Evolutionary conservation across 2,888 invertebrate genomes (phyloP).

Genomic region (Sisyra terminalis): DNA sequence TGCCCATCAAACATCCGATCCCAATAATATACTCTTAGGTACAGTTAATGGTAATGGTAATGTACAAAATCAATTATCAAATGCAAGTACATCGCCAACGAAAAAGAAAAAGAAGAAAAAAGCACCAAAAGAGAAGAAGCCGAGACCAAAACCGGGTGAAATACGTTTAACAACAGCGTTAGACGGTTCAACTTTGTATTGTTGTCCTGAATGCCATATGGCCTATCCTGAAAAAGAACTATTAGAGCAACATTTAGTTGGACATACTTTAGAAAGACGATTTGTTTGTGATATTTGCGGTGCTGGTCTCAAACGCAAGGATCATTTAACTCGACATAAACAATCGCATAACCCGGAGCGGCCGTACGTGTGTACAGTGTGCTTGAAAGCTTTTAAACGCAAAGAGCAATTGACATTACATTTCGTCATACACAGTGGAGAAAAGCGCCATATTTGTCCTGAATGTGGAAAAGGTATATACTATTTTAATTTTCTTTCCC

Average conservation of each 20-base stretch:
- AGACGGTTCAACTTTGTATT: constrained; percentile 71
- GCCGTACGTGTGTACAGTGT: constrained; percentile 76
- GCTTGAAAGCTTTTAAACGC: constrained; percentile 74
- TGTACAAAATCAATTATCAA: constrained; percentile 16
- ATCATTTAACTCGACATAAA: constrained; percentile 73
- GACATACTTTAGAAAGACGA: constrained; percentile 68
- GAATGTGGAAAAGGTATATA: constrained; percentile 66
- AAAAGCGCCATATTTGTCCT: constrained; percentile 71
- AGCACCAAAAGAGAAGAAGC: constrained; percentile 58
- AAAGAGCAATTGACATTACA: constrained; percentile 79
- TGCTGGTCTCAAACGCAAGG: constrained; percentile 72
- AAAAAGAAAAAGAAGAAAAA: constrained; percentile 75
- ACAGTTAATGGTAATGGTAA: constrained; percentile 14
- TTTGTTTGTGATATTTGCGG: constrained; percentile 84
- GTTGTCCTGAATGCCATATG: constrained; percentile 82
- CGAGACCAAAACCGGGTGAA: constrained; percentile 70
- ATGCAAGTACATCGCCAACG: constrained; percentile 23
- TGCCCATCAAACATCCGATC: constrained; percentile 14
- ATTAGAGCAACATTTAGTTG: constrained; percentile 71
- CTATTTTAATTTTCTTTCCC: background rate
- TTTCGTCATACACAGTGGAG: constrained; percentile 80
- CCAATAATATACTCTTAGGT: constrained; percentile 21
- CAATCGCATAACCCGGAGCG: constrained; percentile 78
- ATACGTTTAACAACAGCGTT: constrained; percentile 62
- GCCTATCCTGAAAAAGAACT: constrained; percentile 73